A percentile compares a stretch with the other conserved stretches of the same genome.
Evolutionary conservation across 2,113 vertebrate species (phyloP).

Genomic region (Micromys minutus): DNA sequence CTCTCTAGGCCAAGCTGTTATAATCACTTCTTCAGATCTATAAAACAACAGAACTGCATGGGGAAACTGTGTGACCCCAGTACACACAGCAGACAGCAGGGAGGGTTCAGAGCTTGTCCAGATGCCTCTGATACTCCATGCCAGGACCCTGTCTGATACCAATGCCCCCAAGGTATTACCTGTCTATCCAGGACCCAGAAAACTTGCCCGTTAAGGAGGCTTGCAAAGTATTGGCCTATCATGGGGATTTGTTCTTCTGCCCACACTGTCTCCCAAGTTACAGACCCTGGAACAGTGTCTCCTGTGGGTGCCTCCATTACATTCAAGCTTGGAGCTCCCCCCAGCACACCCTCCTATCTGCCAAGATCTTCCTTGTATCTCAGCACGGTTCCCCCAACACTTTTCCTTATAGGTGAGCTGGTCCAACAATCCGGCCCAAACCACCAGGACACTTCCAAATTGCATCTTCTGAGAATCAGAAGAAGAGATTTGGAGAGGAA

Average conservation of each 20-base stretch:
- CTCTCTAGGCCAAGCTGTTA: not conserved
- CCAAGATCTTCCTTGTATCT: no score
- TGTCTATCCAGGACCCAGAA: not conserved
- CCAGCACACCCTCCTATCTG: not conserved
- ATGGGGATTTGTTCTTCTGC: not conserved
- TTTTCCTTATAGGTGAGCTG: not conserved
- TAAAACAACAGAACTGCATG: not conserved
- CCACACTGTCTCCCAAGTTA: not conserved
- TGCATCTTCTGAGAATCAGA: constrained; percentile 77
- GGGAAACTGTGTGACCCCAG: not conserved
- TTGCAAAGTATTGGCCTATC: not conserved
- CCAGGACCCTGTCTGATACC: not conserved
- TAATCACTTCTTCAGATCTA: not conserved
- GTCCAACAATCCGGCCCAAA: not conserved
- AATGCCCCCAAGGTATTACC: not conserved
- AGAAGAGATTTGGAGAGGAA: constrained; percentile 79
- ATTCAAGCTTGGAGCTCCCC: not conserved
- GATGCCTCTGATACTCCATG: not conserved
- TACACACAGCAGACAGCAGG: not conserved
- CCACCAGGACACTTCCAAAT: constrained; percentile 45
- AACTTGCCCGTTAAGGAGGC: not conserved
- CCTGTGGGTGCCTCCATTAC: not conserved
- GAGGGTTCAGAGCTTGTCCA: not conserved
- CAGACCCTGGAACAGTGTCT: not conserved
- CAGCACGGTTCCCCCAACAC: not conserved